Evolutionary conservation across 2,888 invertebrate genomes (phyloP), one percentile per base, ranked within the genome.

Genomic region (Archaeoteleia sp.): DNA sequence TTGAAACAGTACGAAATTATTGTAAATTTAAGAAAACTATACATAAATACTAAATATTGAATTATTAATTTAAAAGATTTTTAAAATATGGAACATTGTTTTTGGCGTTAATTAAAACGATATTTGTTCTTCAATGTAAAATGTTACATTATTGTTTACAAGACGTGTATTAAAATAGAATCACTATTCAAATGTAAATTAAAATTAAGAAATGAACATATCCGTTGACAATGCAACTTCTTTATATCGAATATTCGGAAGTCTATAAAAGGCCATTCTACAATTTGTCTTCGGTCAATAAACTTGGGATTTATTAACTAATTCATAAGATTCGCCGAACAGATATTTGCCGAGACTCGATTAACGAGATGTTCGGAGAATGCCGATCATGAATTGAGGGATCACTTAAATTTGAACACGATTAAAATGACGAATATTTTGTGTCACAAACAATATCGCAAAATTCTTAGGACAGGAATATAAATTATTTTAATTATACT

Each of bases 221-320:
- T 20, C 37, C 30, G 35, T 43, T 29, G 37, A 39, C 60, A 40
- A 45, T 54, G 48, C 35, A 43, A 10, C 37, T 42, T 23, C 42
- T 66, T 61, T 45, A 51, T 29, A 17, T 29, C 17, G 20, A 20
- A 49, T 46, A 53, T 49, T 49, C 20, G 37, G 55, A 27, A 55
- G 46, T 12, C 46, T 45, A 48, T 15, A 48, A 42, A 62, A 55
- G 53, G 10, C 49, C 57, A 49, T 43, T 62, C 43, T 48, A 48
- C 49, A 67, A 62, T 67, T 67, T 62, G 62, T 62, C 62, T 58
- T 62, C 68, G 68, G 68, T 65, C 68, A 69, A 69, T 69, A 69
- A 69, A 69, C 68, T 46, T 43, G 32, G 46, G 65, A 65, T 69
- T 65, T 65, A 69, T 69, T 65, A 65, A 69, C 65, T 65, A 69